These are phyloP conservation scores for Trichogramma evanescens DNA, from an alignment of 2,888 invertebrate genomes.

Conservation along the genomic window DNA sequence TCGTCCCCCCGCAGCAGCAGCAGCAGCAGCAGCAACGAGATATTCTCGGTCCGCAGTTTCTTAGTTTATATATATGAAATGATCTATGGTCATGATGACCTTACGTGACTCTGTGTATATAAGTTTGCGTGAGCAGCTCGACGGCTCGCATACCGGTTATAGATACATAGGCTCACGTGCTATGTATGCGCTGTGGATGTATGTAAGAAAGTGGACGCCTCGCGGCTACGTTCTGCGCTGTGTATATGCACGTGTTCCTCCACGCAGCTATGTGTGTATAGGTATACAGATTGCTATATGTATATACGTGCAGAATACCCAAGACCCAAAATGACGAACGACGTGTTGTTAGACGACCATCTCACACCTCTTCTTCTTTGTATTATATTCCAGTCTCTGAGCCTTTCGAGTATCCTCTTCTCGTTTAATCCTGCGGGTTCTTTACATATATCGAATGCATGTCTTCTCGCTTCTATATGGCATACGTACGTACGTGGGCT, in stretches of 20 bases:
- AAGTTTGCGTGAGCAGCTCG: no score
- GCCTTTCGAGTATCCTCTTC: not conserved
- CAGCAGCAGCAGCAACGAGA: no score
- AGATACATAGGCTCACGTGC: no score
- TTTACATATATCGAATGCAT: constrained; percentile 6
- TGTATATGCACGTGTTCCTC: not conserved
- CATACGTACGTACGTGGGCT: not conserved
- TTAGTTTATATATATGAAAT: constrained; percentile 3
- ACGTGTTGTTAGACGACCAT: constrained; percentile 18
- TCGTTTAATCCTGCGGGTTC: constrained; percentile 15
- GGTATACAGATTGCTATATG: not conserved
- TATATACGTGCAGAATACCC: not conserved
- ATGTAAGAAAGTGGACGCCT: no score
- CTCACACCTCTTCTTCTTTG: not conserved
- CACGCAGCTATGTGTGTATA: not conserved
- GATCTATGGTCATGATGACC: constrained; percentile 30
- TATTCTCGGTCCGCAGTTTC: no score
- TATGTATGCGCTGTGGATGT: no score
- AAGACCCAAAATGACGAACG: constrained; percentile 20
- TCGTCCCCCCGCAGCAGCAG: no score
- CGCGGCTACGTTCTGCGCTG: no score
- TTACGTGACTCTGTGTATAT: constrained; percentile 22
- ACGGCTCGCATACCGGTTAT: no score
- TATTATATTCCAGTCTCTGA: not conserved
- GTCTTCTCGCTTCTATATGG: not conserved